phyloP scores from a whole-genome alignment of 1,140 invertebrate genomes.

The Drosophila seguyi region DNA sequence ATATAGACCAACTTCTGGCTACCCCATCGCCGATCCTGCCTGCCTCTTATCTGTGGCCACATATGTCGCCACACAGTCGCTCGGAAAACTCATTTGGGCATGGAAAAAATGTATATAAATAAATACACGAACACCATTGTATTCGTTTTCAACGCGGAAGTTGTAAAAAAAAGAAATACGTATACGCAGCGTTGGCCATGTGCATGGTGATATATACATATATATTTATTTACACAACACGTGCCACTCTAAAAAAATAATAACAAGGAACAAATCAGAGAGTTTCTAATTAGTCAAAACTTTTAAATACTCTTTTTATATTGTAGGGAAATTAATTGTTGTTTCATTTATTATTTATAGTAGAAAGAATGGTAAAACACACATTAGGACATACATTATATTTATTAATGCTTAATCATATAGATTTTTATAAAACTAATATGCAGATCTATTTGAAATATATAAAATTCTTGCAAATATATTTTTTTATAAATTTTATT shows the following conservation, averaged over 20 bases:
- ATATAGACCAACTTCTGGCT: constrained; percentile 45
- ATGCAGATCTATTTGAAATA: neutral
- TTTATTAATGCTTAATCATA: neutral
- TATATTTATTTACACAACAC: constrained; percentile 33
- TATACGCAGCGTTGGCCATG: constrained; percentile 47
- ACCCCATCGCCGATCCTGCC: constrained; percentile 22
- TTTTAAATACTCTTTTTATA: constrained; percentile 14
- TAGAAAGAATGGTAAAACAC: too few relatives aligned
- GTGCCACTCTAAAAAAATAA: constrained; percentile 35
- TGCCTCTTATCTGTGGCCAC: constrained; percentile 66
- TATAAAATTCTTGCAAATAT: neutral
- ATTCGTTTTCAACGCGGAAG: constrained; percentile 56
- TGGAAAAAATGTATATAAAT: constrained; percentile 61
- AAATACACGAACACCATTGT: constrained; percentile 2
- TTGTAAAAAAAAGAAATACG: constrained; percentile 61
- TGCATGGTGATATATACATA: neutral
- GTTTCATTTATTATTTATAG: neutral
- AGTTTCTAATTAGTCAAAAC: neutral
- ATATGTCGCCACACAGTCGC: constrained; percentile 77
- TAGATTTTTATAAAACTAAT: neutral
- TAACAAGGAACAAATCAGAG: constrained; percentile 15
- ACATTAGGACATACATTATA: neutral
- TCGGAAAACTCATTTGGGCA: constrained; percentile 67
- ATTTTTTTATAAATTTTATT: neutral
- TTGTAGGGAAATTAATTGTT: neutral